Conservation (phyloP, 2,113 vertebrate genomes). For the Pongo pygmaeus region DNA sequence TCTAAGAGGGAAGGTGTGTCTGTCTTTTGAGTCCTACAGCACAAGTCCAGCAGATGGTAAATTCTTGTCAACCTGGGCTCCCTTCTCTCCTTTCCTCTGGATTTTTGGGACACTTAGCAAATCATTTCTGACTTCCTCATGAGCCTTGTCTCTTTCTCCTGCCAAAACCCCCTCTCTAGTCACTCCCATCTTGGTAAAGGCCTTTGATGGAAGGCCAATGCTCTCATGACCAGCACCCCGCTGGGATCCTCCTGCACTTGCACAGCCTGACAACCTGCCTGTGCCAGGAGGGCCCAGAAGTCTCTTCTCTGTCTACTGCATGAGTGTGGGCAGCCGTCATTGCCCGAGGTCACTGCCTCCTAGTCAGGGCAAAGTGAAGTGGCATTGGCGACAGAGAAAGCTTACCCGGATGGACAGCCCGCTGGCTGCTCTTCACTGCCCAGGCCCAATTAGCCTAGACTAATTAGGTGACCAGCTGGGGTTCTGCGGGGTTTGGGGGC, state of each 20-base stretch:
- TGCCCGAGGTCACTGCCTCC: not conserved
- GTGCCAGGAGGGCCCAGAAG: not conserved
- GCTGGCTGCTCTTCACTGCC: not conserved
- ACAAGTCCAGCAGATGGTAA: fast-evolving
- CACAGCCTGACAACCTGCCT: not conserved
- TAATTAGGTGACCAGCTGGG: slow-evolving; percentile 34
- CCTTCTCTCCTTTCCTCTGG: not conserved
- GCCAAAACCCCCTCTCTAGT: not conserved
- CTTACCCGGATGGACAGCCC: not conserved
- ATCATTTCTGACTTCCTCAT: slow-evolving; percentile 23
- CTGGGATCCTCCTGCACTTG: not conserved
- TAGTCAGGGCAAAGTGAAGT: not conserved
- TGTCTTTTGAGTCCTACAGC: not conserved
- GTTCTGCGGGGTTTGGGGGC: not conserved
- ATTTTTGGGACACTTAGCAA: not conserved
- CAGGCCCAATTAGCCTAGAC: not conserved
- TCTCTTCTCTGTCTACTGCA: not conserved
- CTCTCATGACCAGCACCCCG: fast-evolving
- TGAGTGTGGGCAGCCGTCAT: not conserved
- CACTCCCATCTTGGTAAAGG: not conserved
- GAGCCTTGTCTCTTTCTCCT: not conserved
- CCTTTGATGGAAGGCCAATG: not conserved
- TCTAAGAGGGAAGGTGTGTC: fast-evolving
- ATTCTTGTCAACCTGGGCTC: not conserved
- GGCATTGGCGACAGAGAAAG: not conserved